Conservation (phyloP, 2,888 invertebrate species). For the Athripsodes cinereus region DNA sequence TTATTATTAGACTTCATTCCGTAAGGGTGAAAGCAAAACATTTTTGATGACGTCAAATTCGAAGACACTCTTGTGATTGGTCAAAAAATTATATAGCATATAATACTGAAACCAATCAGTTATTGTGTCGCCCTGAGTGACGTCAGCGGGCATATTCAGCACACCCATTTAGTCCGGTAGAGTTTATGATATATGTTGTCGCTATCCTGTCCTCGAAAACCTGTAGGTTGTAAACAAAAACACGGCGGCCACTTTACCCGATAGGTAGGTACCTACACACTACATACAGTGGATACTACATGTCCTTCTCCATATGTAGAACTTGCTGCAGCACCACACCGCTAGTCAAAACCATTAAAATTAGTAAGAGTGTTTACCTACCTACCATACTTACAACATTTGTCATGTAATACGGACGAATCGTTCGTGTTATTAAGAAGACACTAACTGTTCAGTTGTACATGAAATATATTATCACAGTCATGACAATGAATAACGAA, state of each 20-base stretch:
- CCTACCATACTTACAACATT: too few relatives aligned
- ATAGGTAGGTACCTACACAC: not conserved
- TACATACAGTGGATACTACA: not conserved
- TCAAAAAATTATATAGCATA: not conserved
- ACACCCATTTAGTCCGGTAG: slow-evolving; percentile 1
- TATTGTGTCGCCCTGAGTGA: slow-evolving; percentile 1
- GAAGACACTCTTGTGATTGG: not conserved
- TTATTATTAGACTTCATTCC: too few relatives aligned
- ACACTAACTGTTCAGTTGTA: too few relatives aligned
- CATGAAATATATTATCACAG: too few relatives aligned
- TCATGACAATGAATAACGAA: too few relatives aligned
- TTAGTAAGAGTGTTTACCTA: not conserved
- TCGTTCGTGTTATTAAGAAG: too few relatives aligned
- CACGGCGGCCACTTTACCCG: not conserved
- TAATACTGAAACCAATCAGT: not conserved
- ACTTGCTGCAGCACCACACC: too few relatives aligned
- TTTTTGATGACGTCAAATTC: not conserved
- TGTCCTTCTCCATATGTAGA: not conserved
- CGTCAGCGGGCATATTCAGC: not conserved
- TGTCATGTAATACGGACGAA: too few relatives aligned
- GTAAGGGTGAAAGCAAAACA: too few relatives aligned
- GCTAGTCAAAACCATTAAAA: not conserved
- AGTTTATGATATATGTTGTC: slow-evolving; percentile 21
- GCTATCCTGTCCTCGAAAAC: slow-evolving; percentile 14
- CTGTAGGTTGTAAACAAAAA: slow-evolving; percentile 22